Evolutionary conservation across 2,888 invertebrate genomes (phyloP).

Genomic region (Orgyia antiqua): DNA sequence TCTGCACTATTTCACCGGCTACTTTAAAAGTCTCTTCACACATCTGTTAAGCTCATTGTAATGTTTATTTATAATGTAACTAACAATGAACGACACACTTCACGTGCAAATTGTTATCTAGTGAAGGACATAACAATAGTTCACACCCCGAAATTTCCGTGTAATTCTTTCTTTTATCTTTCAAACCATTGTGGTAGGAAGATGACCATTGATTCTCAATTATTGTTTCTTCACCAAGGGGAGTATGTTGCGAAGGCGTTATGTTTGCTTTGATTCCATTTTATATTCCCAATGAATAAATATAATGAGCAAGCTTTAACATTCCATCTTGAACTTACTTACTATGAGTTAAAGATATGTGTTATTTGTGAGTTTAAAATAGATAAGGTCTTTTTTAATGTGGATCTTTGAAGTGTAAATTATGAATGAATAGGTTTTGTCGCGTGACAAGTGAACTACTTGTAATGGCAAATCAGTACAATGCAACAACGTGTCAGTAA

Average conservation of each 20-base stretch:
- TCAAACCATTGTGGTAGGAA: conserved; percentile 60
- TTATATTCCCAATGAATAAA: conserved; percentile 27
- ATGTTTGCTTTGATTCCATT: conserved; percentile 62
- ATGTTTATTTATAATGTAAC: conserved; percentile 62
- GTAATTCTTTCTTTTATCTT: conserved; percentile 72
- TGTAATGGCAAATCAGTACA: conserved; percentile 66
- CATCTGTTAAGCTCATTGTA: conserved; percentile 66
- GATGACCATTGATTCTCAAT: conserved; percentile 67
- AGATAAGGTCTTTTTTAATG: conserved; percentile 1
- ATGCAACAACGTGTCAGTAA: conserved; percentile 11
- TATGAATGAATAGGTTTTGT: conserved; percentile 53
- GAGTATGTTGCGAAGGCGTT: conserved; percentile 57
- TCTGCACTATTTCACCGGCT: conserved; percentile 37
- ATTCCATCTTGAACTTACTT: conserved; percentile 12
- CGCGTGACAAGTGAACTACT: conserved; percentile 46
- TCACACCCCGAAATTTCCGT: conserved; percentile 70
- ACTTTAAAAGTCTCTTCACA: conserved; percentile 27
- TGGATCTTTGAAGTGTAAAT: conserved; percentile 36
- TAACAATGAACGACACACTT: conserved; percentile 57
- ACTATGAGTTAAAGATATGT: background rate
- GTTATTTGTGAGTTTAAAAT: background rate
- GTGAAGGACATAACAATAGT: conserved; percentile 56
- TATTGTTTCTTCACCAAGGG: conserved; percentile 61
- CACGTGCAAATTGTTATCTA: conserved; percentile 72
- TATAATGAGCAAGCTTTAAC: too few species aligned